Percentiles rank a stretch among this genome's conserved stretches.
Conservation (phyloP, 1,140 invertebrate species). For the Pinna nobilis region DNA sequence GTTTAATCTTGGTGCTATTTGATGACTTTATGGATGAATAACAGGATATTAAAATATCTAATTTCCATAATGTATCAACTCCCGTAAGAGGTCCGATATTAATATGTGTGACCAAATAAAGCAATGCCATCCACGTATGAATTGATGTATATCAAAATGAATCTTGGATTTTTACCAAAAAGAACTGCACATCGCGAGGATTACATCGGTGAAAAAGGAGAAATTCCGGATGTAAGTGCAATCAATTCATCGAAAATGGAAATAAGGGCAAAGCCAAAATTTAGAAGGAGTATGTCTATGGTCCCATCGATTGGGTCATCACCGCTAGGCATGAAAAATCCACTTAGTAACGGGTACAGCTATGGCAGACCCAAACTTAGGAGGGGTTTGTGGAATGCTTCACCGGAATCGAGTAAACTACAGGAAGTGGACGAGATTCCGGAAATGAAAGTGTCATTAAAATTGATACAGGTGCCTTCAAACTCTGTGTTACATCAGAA, state of each 20-base stretch:
- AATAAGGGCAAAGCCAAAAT: constrained; percentile 34
- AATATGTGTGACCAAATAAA: not conserved
- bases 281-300: constrained; percentile 31
- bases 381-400: constrained; percentile 2
- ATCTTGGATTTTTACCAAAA: constrained; percentile 27
- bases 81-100: too few species aligned
- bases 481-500: not conserved
- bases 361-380: constrained; percentile 15
- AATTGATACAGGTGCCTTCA: constrained; percentile 14
- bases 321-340: not conserved
- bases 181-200: not conserved
- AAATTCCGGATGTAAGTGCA: constrained; percentile 6
- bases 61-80: too few species aligned
- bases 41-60: too few species aligned
- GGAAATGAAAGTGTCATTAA: constrained; percentile 17
- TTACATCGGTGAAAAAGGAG: not conserved
- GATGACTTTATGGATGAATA: too few species aligned
- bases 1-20: too few species aligned
- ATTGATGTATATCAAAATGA: constrained; percentile 25
- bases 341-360: constrained; percentile 3
- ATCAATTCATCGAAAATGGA: constrained; percentile 37
- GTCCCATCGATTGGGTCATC: constrained; percentile 9
- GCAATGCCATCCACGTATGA: constrained; percentile 4
- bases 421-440: not conserved
- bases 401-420: not conserved